Evolutionary conservation across 1,140 invertebrate genomes (phyloP).

Genomic region (Diachasma alloeum): DNA sequence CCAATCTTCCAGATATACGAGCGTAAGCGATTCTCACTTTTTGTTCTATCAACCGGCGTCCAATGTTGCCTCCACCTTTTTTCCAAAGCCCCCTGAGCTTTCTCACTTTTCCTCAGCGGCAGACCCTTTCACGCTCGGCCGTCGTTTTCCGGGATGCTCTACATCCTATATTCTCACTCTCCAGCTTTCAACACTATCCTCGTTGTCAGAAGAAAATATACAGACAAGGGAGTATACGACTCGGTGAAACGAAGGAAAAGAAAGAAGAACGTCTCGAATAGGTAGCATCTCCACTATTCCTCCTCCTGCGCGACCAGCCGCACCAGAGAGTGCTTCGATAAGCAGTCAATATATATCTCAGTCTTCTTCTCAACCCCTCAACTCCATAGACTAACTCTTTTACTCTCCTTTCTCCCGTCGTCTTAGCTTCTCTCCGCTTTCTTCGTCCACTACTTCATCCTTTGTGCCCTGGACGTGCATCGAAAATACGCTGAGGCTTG

Average conservation of each 20-base stretch:
- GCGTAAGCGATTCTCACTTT: conserved; percentile 32
- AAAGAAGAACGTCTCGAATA: background rate
- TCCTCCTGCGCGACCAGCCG: conserved; percentile 10
- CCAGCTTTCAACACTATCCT: conserved; percentile 24
- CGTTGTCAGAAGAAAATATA: conserved; percentile 48
- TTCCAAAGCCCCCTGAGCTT: conserved; percentile 9
- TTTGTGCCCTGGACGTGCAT: conserved; percentile 6
- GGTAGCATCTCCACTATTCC: conserved; percentile 6
- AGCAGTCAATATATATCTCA: conserved; percentile 40
- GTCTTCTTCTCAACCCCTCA: background rate
- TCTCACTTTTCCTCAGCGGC: conserved; percentile 24
- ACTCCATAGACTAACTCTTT: conserved; percentile 8
- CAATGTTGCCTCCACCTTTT: background rate
- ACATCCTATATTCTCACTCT: background rate
- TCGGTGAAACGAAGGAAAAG: background rate
- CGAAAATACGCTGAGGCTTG: conserved; percentile 52
- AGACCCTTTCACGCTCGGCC: background rate
- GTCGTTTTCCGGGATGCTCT: conserved; percentile 2
- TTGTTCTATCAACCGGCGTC: background rate
- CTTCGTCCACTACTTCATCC: background rate
- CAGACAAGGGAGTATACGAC: conserved; percentile 1
- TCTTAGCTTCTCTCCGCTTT: background rate
- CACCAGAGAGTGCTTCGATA: conserved; percentile 45
- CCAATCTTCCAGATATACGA: conserved; percentile 55
- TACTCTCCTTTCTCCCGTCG: background rate